These are phyloP conservation scores for Phyllotis vaccarum DNA, from an alignment of 2,797 vertebrate genomes.

Conservation along the genomic window DNA sequence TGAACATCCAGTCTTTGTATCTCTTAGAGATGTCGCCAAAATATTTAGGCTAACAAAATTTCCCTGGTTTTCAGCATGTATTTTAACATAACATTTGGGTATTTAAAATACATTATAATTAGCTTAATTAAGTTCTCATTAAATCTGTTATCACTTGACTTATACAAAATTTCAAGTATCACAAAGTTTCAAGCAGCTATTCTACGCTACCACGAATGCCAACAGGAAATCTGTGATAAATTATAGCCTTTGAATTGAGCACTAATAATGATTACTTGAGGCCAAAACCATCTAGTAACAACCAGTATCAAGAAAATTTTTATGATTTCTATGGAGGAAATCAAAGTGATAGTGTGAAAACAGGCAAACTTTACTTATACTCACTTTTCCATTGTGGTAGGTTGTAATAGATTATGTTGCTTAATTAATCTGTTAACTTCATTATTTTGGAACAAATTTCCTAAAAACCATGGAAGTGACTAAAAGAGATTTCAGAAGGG, in stretches of 20 bases:
- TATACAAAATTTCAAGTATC: not conserved
- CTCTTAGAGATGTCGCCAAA: not conserved
- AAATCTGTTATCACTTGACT: not conserved
- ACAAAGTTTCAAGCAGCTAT: not conserved
- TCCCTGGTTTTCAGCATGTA: not conserved
- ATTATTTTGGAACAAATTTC: constrained; percentile 9
- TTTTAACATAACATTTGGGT: not conserved
- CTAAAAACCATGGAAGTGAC: constrained; percentile 16
- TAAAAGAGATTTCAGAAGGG: constrained; percentile 4
- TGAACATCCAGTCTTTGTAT: not conserved
- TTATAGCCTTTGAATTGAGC: not conserved
- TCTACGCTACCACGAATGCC: not conserved
- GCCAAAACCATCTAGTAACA: constrained; percentile 17
- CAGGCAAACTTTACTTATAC: not conserved
- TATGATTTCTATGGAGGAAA: not conserved
- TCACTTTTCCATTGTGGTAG: not conserved
- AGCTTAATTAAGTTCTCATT: not conserved
- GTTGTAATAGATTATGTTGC: not conserved
- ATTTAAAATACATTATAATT: constrained; percentile 39
- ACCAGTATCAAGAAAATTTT: not conserved
- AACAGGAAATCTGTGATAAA: constrained; percentile 17
- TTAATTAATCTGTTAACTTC: constrained; percentile 19
- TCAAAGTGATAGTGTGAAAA: not conserved
- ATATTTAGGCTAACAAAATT: not conserved
- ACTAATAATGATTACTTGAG: not conserved